These are phyloP conservation scores for Brachionus rubens DNA, from an alignment of 1,140 invertebrate genomes.

Conservation along the genomic window DNA sequence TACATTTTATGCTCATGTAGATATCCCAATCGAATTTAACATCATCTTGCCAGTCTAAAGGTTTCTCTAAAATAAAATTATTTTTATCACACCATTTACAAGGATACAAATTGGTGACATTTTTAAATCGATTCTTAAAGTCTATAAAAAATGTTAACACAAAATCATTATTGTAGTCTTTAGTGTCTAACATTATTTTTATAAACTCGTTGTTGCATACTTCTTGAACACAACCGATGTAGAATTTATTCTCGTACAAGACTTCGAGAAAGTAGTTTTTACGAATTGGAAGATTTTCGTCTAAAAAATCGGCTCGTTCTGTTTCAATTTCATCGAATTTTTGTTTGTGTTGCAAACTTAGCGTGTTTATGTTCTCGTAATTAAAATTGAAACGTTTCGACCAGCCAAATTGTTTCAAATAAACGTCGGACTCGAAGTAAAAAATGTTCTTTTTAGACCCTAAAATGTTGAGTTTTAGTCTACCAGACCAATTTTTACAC, in stretches of 20 bases:
- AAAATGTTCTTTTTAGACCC: not conserved
- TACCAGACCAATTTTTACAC: not conserved
- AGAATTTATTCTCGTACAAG: slow-evolving; percentile 10
- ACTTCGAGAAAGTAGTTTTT: not conserved
- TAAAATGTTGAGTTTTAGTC: not conserved
- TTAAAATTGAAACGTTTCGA: not conserved
- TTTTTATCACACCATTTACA: slow-evolving; percentile 6
- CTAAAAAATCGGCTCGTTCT: not conserved
- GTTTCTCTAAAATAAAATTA: not conserved
- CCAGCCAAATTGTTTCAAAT: slow-evolving; percentile 18
- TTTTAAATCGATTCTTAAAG: not conserved
- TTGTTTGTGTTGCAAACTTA: not conserved
- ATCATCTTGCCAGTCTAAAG: not conserved
- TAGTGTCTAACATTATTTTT: not conserved
- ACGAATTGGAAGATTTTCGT: not conserved
- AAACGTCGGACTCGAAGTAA: not conserved
- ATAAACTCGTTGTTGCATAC: slow-evolving; percentile 16
- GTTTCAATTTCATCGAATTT: not conserved
- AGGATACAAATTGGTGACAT: not conserved
- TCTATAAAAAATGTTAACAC: not conserved
- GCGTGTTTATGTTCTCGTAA: not conserved
- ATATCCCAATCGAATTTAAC: slow-evolving; percentile 16
- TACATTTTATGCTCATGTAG: not conserved
- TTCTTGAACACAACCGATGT: not conserved
- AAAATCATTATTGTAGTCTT: not conserved